Conservation (phyloP, 1,140 invertebrate species). For the Ptiloglossa arizonensis region DNA sequence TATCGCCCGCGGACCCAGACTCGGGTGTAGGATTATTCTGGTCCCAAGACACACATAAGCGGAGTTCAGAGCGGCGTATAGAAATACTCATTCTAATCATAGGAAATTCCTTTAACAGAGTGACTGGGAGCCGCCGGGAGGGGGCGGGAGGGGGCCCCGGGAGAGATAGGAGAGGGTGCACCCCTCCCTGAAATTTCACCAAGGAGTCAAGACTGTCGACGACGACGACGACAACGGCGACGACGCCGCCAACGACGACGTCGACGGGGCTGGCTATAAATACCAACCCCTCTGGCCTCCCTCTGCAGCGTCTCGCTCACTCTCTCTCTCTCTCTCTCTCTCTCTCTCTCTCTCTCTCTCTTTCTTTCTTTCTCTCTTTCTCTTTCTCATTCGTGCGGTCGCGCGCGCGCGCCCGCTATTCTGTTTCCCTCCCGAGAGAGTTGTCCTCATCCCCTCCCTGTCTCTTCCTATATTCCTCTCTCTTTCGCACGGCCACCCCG, state of each 20-base stretch:
- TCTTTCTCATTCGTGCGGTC: no score
- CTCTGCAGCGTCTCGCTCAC: conserved; percentile 15
- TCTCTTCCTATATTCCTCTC: conserved; percentile 21
- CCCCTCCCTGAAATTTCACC: conserved; percentile 67
- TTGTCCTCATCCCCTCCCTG: conserved; percentile 31
- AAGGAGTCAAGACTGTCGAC: conserved; percentile 66
- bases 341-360: conserved; percentile 18
- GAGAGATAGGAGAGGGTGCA: conserved; percentile 48
- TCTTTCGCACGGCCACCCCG: conserved; percentile 1
- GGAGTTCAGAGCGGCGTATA: conserved; percentile 68
- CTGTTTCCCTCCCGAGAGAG: conserved; percentile 23
- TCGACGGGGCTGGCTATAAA: conserved; percentile 67
- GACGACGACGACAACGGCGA: conserved; percentile 53
- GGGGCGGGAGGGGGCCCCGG: background rate
- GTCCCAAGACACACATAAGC: conserved; percentile 59
- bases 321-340: conserved; percentile 24
- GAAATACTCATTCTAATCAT: conserved; percentile 79
- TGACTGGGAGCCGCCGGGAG: conserved; percentile 19
- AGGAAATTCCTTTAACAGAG: conserved; percentile 76
- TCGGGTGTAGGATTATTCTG: conserved; percentile 67
- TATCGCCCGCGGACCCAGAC: conserved; percentile 30
- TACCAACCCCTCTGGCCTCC: conserved; percentile 66
- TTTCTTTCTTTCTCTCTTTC: background rate
- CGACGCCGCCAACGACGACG: conserved; percentile 48
- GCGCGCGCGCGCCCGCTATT: no score